Percentiles rank a stretch among this genome's conserved stretches.
Conservation (phyloP, 1,140 invertebrate genomes). For the Drosophila nasuta region DNA sequence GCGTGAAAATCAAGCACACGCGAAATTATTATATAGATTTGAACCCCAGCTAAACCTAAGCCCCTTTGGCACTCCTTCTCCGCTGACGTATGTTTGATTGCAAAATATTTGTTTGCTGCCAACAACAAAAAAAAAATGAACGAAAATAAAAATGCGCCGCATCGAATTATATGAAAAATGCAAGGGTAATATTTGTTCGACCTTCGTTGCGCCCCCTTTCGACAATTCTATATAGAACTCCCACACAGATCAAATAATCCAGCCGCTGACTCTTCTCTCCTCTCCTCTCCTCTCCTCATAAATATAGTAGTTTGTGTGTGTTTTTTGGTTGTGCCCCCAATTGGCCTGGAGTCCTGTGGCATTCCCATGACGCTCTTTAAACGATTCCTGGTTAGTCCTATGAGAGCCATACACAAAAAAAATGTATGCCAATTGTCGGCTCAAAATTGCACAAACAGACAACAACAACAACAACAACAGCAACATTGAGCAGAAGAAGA, state of each 20-base stretch:
- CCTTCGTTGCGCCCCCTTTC: slow-evolving; percentile 21
- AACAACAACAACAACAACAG: slow-evolving; percentile 26
- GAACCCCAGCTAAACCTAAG: slow-evolving; percentile 22
- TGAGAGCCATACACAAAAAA: slow-evolving; percentile 29
- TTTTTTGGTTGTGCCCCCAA: slow-evolving; percentile 19
- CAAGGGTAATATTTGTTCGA: slow-evolving; percentile 74
- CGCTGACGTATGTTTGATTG: slow-evolving; percentile 47
- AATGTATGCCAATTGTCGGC: slow-evolving; percentile 40
- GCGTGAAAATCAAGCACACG: slow-evolving; percentile 79
- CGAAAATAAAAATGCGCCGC: slow-evolving; percentile 28
- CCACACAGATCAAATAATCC: slow-evolving; percentile 30
- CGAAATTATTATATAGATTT: slow-evolving; percentile 81
- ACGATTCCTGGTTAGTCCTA: slow-evolving; percentile 42
- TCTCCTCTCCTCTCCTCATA: neutral
- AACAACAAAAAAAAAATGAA: neutral
- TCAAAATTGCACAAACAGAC: slow-evolving; percentile 52
- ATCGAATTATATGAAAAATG: slow-evolving; percentile 60
- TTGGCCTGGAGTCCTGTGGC: slow-evolving; percentile 43
- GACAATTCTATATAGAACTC: neutral
- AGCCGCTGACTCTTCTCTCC: neutral
- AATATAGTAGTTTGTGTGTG: slow-evolving; percentile 32
- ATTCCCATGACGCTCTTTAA: slow-evolving; percentile 76
- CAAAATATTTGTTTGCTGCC: slow-evolving; percentile 63
- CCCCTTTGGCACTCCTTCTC: neutral
- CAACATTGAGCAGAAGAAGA: neutral